Percentiles rank a stretch among this genome's conserved stretches.
Evolutionary conservation across 1,140 invertebrate species (phyloP).

Genomic region (Zaprionus capensis): DNA sequence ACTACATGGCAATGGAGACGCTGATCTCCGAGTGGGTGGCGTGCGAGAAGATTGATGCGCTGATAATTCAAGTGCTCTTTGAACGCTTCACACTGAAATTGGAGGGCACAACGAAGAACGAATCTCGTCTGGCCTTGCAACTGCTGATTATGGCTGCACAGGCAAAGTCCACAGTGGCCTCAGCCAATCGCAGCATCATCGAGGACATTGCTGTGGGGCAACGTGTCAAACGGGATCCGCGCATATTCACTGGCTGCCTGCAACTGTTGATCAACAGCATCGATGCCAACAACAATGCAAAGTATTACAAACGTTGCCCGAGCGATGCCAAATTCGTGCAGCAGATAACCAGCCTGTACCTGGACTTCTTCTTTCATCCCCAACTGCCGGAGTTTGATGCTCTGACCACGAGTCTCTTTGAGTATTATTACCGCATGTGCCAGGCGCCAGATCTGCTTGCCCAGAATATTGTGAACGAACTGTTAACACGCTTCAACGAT

Average conservation of each 20-base stretch:
- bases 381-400: conserved; percentile 69
- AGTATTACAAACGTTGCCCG: conserved; percentile 72
- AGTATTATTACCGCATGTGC: conserved; percentile 78
- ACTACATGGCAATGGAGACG: conserved; percentile 89
- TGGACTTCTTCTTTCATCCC: conserved; percentile 74
- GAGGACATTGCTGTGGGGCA: conserved; percentile 84
- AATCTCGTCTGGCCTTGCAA: conserved; percentile 89
- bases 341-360: conserved; percentile 57
- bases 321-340: conserved; percentile 58
- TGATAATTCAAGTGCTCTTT: conserved; percentile 89
- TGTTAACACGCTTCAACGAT: conserved; percentile 59
- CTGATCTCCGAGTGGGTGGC: conserved; percentile 88
- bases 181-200: conserved; percentile 86
- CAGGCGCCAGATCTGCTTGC: conserved; percentile 77
- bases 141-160: conserved; percentile 90
- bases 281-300: conserved; percentile 59
- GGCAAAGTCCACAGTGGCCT: conserved; percentile 85
- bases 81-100: conserved; percentile 92
- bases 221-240: conserved; percentile 68
- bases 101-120: conserved; percentile 87
- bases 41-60: conserved; percentile 86
- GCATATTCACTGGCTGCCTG: conserved; percentile 70
- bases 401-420: conserved; percentile 65
- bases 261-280: conserved; percentile 73
- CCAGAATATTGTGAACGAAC: conserved; percentile 62